phyloP scores from a whole-genome alignment of 2,888 invertebrate genomes.

The Tromatobia lineatoria region DNA sequence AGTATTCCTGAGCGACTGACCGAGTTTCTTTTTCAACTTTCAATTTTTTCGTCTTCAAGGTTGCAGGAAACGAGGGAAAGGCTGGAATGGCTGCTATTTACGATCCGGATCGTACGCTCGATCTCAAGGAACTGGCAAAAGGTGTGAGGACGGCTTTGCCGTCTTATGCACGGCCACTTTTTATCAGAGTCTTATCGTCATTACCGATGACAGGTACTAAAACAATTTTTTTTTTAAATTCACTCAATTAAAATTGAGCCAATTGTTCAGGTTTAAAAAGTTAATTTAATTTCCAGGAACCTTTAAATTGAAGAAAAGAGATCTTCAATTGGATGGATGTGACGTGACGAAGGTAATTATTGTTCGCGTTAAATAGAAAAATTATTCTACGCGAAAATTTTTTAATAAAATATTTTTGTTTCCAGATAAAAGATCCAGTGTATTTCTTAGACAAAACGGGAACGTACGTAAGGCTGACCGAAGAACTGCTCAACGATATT shows the following conservation, averaged over 20 bases:
- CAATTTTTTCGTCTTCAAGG: slow-evolving; percentile 85
- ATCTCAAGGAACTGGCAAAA: slow-evolving; percentile 88
- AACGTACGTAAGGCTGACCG: slow-evolving; percentile 88
- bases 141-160: slow-evolving; percentile 92
- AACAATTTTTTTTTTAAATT: not conserved
- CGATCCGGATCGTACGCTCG: slow-evolving; percentile 88
- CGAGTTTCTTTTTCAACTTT: not conserved
- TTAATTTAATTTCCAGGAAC: slow-evolving; percentile 88
- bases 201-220: slow-evolving; percentile 91
- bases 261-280: slow-evolving; percentile 12
- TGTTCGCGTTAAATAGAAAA: slow-evolving; percentile 73
- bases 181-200: slow-evolving; percentile 92
- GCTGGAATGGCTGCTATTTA: slow-evolving; percentile 98
- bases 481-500: slow-evolving; percentile 88
- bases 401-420: slow-evolving; percentile 24
- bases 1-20: not conserved
- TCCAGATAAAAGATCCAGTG: slow-evolving; percentile 89
- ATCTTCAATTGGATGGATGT: slow-evolving; percentile 94
- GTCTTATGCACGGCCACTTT: slow-evolving; percentile 95
- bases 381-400: not conserved
- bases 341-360: slow-evolving; percentile 91
- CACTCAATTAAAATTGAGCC: not conserved
- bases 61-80: slow-evolving; percentile 93
- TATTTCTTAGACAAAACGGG: slow-evolving; percentile 89
- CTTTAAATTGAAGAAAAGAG: slow-evolving; percentile 96